Base-by-base conservation (phyloP, 2,113 vertebrate species). In the Toxostoma redivivum region DNA sequence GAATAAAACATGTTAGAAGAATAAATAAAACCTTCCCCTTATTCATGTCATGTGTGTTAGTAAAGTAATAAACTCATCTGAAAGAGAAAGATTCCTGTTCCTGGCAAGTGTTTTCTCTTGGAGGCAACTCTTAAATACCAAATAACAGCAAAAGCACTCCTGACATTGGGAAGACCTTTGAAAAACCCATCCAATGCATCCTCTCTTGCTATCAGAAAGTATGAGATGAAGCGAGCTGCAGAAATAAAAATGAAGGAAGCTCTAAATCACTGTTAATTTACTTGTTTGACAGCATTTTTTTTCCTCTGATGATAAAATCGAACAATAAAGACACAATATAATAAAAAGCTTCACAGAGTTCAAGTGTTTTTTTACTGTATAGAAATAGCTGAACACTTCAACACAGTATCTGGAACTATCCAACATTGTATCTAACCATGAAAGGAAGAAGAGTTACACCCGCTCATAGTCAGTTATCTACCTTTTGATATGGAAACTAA, bases 191-290 rank as follows among this genome's bases (percentile, higher is more conserved):
- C 48, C 44, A 81, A 44, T n/a, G 18, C 64, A 66, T 53, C 28
- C 12, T 92, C 28, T 86, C 71, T 48, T 70, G 31, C 74, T 92
- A 87, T 57, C 62, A 86, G 66, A 81, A 81, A 81, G 66, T 28
- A 91, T 69, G 74, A 82, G 61, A 84, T 71, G 37, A 92, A 90
- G 12, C 1, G 2, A 94, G 45, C 12, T 50, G 22, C 54, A 77
- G 38, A 93, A 94, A 80, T 53, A 80, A 90, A 90, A 90, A 91
- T 65, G 31, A 72, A 94, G 37, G 50, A 94, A 72, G n/a, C 58
- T 73, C 70, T 93, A 83, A 93, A 95, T 92, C 88, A 88, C 51
- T 33, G n/a, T 66, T 91, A 95, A 95, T 89, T 92, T 91, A 92
- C 74, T 88, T 86, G 50, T 80, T 86, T 92, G 86, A 77, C 85